These are phyloP conservation scores for Gobio occitaniae DNA, from an alignment of 2,797 vertebrate genomes.

Conservation along the genomic window DNA sequence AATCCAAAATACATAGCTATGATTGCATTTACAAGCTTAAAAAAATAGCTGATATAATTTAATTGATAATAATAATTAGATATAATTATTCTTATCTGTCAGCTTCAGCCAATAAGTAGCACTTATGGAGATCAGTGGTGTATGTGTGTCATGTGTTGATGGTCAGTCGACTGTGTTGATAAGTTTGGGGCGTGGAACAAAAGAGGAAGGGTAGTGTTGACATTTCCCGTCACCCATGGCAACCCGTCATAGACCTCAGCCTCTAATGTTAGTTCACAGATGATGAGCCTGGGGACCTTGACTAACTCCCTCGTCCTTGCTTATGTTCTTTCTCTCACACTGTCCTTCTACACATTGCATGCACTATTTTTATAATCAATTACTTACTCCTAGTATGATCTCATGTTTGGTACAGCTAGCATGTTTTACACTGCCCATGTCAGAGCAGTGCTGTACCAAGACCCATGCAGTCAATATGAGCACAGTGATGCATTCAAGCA, in stretches of 20 bases:
- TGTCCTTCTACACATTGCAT: slow-evolving; percentile 3
- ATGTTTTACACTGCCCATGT: not conserved
- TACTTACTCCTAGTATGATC: not conserved
- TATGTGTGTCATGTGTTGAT: slow-evolving; percentile 20
- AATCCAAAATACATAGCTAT: not conserved
- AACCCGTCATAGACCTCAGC: slow-evolving; percentile 46
- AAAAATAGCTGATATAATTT: not conserved
- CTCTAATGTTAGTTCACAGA: slow-evolving; percentile 52
- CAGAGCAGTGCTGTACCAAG: not conserved
- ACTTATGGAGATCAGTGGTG: slow-evolving; percentile 3
- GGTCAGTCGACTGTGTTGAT: slow-evolving; percentile 30
- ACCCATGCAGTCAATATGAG: slow-evolving; percentile 28
- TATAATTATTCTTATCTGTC: not conserved
- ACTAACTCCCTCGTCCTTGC: slow-evolving; percentile 47
- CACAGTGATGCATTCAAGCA: slow-evolving; percentile 32
- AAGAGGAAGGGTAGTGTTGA: slow-evolving; percentile 38
- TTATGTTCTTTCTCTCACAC: slow-evolving; percentile 21
- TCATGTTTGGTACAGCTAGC: not conserved
- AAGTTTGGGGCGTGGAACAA: slow-evolving; percentile 29
- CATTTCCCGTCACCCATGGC: slow-evolving; percentile 43
- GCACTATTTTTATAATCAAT: not conserved
- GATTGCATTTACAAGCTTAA: not conserved
- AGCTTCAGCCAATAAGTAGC: slow-evolving; percentile 1
- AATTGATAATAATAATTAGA: not conserved
- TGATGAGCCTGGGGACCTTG: slow-evolving; percentile 58